Evolutionary conservation across 2,113 vertebrate species (phyloP), one percentile per base, ranked within the genome.

Genomic region (Melanerpes aurifrons): DNA sequence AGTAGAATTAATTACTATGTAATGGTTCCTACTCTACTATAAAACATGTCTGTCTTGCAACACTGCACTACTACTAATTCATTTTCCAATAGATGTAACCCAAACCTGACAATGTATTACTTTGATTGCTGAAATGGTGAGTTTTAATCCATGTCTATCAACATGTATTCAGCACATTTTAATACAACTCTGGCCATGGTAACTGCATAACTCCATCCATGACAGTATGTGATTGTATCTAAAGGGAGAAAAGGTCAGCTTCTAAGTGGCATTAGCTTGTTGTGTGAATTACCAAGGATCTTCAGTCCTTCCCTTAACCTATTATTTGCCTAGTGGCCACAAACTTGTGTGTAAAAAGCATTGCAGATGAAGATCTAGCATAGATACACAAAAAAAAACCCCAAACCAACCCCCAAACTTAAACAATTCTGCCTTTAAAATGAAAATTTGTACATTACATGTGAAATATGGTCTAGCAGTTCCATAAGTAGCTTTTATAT

Each of bases 41-140:
- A 40, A 81, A 54, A 16, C 12, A 13, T 0, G 0, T 56, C 25
- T 61, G 0, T 66, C n/a, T 32, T 29, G 16, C 58, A 85, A 53
- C n/a, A 31, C 32, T 62, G 18, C 62, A 20, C 47, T n/a, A 24
- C 40, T 75, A 22, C 24, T 61, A 54, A 32, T 35, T 72, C 61
- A 18, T 77, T 72, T 67, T 86, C 22, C 48, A 62, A 22, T 24
- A 19, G 6, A n/a, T 9, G 20, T 22, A 54, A 56, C 56, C 26
- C 7, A 48, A 20, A 78, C 64, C 25, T 61, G 15, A 37, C 1
- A 0, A 29, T 1, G 0, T 22, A 29, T 32, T 54, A 18, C 14
- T 11, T 21, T 26, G 54, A 78, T 43, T 70, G 37, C 10, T 18
- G 37, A 71, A 45, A 53, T 3, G 1, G 37, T 22, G 6, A 26